These are phyloP conservation scores for Xylocampa areola DNA, from an alignment of 2,888 invertebrate genomes.

Conservation along the genomic window DNA sequence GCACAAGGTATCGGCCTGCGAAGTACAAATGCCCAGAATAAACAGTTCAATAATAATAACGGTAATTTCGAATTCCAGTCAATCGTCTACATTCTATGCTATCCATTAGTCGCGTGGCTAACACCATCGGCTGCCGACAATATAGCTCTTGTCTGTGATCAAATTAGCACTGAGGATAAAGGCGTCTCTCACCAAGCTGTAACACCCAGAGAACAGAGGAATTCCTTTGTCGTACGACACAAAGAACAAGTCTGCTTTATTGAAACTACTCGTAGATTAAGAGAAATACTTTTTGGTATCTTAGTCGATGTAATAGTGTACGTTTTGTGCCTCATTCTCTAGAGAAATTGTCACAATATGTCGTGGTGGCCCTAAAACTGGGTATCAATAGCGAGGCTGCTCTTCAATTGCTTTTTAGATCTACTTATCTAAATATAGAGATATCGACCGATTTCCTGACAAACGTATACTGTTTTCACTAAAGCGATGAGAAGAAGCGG, in stretches of 20 bases:
- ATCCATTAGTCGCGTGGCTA: background rate
- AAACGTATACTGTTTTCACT: no score
- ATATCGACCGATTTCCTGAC: no score
- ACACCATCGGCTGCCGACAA: constrained; percentile 5
- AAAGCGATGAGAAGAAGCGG: no score
- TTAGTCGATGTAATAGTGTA: background rate
- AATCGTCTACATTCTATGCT: constrained; percentile 4
- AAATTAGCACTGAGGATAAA: constrained; percentile 57
- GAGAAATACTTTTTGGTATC: background rate
- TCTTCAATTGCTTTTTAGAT: no score
- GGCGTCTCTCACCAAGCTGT: constrained; percentile 34
- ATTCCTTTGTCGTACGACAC: constrained; percentile 61
- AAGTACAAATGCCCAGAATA: no score
- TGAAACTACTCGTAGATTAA: constrained; percentile 54
- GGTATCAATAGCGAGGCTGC: no score
- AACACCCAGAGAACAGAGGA: constrained; percentile 32
- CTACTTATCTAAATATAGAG: no score
- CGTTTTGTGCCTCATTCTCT: no score
- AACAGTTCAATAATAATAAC: no score
- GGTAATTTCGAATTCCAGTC: constrained; percentile 15
- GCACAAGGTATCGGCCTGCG: no score
- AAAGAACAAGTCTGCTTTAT: constrained; percentile 60
- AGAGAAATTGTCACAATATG: no score
- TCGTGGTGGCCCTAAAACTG: no score
- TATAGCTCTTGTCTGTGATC: constrained; percentile 35